Conservation (phyloP, 2,888 invertebrate genomes). For the Xylocampa areola region DNA sequence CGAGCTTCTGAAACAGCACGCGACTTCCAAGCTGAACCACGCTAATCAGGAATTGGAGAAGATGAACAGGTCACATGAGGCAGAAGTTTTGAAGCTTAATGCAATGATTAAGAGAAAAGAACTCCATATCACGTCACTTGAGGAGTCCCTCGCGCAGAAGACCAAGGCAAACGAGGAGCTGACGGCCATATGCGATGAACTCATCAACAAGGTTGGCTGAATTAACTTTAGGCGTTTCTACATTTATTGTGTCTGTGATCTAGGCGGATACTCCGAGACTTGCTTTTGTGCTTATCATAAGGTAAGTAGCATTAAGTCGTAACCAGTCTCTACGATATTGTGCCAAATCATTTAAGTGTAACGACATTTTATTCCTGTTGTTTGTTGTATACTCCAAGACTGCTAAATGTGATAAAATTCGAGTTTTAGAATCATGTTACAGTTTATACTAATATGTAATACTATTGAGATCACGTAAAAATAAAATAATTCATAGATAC, state of each 20-base stretch:
- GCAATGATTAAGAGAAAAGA: conserved; percentile 97
- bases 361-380: conserved; percentile 64
- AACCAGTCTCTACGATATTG: conserved; percentile 68
- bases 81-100: conserved; percentile 95
- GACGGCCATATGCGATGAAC: conserved; percentile 97
- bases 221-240: conserved; percentile 62
- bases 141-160: conserved; percentile 96
- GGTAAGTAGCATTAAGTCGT: conserved; percentile 79
- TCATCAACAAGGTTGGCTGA: conserved; percentile 92
- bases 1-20: conserved; percentile 95
- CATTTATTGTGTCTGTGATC: conserved; percentile 70
- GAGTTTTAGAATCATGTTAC: conserved; percentile 61
- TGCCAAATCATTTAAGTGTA: conserved; percentile 77
- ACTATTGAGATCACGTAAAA: conserved; percentile 44
- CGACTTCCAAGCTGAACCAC: conserved; percentile 94
- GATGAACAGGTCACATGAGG: conserved; percentile 92
- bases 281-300: conserved; percentile 78
- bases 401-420: conserved; percentile 80
- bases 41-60: conserved; percentile 94
- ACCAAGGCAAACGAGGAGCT: conserved; percentile 96
- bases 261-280: conserved; percentile 69
- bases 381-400: conserved; percentile 72
- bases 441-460: conserved; percentile 46
- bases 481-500: conserved; percentile 37
- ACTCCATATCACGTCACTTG: conserved; percentile 94